These are phyloP conservation scores for Epinotia ramella DNA, from an alignment of 2,888 invertebrate genomes.

Conservation along the genomic window DNA sequence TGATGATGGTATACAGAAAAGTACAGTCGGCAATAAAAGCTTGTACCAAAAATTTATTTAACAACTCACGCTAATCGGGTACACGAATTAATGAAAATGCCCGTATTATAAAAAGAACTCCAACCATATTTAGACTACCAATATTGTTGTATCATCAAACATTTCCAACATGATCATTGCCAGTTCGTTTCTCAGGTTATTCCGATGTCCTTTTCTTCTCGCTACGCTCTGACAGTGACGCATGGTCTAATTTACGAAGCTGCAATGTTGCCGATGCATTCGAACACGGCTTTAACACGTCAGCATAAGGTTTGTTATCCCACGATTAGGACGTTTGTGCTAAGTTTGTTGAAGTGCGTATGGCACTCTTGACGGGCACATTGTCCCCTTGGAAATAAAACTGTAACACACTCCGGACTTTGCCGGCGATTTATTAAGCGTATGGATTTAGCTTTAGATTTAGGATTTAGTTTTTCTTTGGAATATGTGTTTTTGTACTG, in stretches of 20 bases:
- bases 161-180: conserved; percentile 61
- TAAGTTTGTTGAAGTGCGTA: conserved; percentile 57
- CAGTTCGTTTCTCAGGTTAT: conserved; percentile 78
- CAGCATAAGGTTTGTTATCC: conserved; percentile 58
- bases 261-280: conserved; percentile 56
- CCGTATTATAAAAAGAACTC: no score
- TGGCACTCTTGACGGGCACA: conserved; percentile 64
- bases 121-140: not conserved
- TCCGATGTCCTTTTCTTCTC: conserved; percentile 65
- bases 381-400: conserved; percentile 75
- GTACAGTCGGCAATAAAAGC: no score
- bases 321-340: conserved; percentile 45
- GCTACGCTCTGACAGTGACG: conserved; percentile 73
- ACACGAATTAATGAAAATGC: no score
- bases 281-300: conserved; percentile 52
- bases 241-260: conserved; percentile 76
- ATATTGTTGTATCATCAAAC: not conserved
- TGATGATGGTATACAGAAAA: no score
- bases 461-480: not conserved
- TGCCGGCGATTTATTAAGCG: conserved; percentile 34
- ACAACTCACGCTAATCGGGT: no score
- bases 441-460: conserved; percentile 31
- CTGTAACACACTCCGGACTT: conserved; percentile 56
- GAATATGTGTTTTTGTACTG: not conserved
- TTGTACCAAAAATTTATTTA: no score